Evolutionary conservation across 2,113 vertebrate species (phyloP).

Genomic region (Cebus imitator): DNA sequence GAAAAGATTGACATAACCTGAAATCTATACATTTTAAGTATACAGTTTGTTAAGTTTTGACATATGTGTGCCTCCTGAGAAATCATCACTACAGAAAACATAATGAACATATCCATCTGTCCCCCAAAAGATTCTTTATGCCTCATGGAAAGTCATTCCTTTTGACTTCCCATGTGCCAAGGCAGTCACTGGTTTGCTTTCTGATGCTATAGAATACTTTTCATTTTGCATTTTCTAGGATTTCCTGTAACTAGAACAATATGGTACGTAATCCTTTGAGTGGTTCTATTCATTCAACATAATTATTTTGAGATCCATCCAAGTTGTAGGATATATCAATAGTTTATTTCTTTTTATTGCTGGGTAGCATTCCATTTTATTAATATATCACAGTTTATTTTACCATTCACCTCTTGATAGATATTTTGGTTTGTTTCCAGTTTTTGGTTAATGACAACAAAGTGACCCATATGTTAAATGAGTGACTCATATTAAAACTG

Average conservation of each 20-base stretch:
- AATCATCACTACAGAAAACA: neutral
- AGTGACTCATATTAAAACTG: neutral
- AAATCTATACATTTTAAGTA: neutral
- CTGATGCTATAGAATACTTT: neutral
- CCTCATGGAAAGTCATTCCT: neutral
- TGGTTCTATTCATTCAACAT: neutral
- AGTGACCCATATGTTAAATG: neutral
- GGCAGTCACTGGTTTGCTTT: neutral
- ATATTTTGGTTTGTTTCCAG: neutral
- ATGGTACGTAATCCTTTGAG: neutral
- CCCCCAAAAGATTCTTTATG: neutral
- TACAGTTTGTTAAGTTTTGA: neutral
- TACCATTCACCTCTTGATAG: neutral
- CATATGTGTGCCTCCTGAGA: neutral
- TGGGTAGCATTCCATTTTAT: neutral
- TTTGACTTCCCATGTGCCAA: neutral
- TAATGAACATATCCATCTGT: neutral
- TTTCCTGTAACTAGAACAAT: neutral
- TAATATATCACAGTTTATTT: neutral
- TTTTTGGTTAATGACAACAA: neutral
- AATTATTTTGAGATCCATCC: neutral
- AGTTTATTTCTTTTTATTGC: neutral
- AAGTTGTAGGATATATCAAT: neutral
- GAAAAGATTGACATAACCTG: neutral
- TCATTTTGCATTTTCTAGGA: neutral